Conservation (phyloP, 2,888 invertebrate genomes). For the Scaptomyza caliginosa region DNA sequence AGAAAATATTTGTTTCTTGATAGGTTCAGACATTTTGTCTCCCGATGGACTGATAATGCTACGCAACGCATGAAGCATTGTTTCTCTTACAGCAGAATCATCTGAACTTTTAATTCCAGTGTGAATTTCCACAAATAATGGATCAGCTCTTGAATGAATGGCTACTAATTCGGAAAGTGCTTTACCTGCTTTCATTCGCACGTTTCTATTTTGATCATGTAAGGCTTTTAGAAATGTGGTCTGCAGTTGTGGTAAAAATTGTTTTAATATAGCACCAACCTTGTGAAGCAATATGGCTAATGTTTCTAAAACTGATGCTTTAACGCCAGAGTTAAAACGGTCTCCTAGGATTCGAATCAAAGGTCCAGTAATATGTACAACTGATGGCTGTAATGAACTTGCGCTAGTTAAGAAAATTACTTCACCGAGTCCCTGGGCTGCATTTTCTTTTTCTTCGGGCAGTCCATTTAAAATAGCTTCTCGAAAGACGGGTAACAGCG, state of each 20-base stretch:
- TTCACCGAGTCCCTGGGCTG: slow-evolving; percentile 94
- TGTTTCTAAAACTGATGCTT: slow-evolving; percentile 97
- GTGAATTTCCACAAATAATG: slow-evolving; percentile 96
- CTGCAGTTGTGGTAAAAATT: slow-evolving; percentile 99
- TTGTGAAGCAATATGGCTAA: slow-evolving; percentile 95
- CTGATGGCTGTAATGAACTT: slow-evolving; percentile 95
- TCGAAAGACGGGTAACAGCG: slow-evolving; percentile 96
- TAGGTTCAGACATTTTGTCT: slow-evolving; percentile 93
- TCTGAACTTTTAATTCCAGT: slow-evolving; percentile 93
- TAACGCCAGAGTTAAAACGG: slow-evolving; percentile 96
- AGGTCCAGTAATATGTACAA: slow-evolving; percentile 98
- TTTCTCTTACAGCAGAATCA: slow-evolving; percentile 94
- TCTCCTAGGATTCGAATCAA: slow-evolving; percentile 98
- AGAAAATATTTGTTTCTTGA: slow-evolving; percentile 89
- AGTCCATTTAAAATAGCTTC: slow-evolving; percentile 98
- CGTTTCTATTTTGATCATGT: slow-evolving; percentile 93
- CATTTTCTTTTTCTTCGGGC: slow-evolving; percentile 97
- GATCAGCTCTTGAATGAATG: slow-evolving; percentile 97
- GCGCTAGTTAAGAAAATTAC: slow-evolving; percentile 88
- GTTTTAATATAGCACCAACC: slow-evolving; percentile 97
- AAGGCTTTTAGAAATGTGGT: slow-evolving; percentile 98
- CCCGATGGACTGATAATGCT: slow-evolving; percentile 93
- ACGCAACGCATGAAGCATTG: slow-evolving; percentile 95
- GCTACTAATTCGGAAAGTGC: slow-evolving; percentile 94
- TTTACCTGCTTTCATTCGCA: slow-evolving; percentile 94